Evolutionary conservation across 2,113 vertebrate species (phyloP), one percentile per base, ranked within the genome.

Genomic region (Turnix velox): DNA sequence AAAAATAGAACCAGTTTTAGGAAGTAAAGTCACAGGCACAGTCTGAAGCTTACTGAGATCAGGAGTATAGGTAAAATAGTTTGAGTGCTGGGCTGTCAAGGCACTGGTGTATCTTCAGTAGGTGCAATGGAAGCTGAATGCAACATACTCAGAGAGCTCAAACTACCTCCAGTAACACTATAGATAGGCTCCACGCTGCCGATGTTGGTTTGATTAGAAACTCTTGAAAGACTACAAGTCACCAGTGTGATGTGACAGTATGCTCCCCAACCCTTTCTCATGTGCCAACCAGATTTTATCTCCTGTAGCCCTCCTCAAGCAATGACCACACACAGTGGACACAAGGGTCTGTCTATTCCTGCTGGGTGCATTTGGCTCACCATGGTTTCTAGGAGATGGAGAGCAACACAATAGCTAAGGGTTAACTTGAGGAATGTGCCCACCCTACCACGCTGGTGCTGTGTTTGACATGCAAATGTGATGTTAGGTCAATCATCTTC

Each of bases 131-230:
- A 77, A 84, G 84, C 48, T 76, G 45, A 31, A 31, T 28, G 7
- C 46, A 28, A 84, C 45, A 12, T 33, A 66, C 22, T 28, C 18
- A 42, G 15, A 48, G 9, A 84, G 25, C 20, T 14, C 28, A 67
- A 23, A 18, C 2, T 2, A n/a, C 42, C 40, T 55, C 20, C 54
- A 45, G 19, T 39, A 80, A 54, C n/a, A 37, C 12, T 33, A 5
- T 1, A 59, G 15, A 43, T 35, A 19, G 55, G 9, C 5, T 76
- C 43, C 43, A 46, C 0, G 0, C 35, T 72, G 39, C 7, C 49
- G 28, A 9, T 46, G 16, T 35, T 63, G 62, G 4, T 42, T 85
- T 71, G 31, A 49, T 78, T 45, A 45, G 27, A 78, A 85, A 43
- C 1, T 2, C 49, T 30, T 68, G 23, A 49, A 75, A 75, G 30